Conservation (phyloP, 2,888 invertebrate species). For the Philaethria dido region DNA sequence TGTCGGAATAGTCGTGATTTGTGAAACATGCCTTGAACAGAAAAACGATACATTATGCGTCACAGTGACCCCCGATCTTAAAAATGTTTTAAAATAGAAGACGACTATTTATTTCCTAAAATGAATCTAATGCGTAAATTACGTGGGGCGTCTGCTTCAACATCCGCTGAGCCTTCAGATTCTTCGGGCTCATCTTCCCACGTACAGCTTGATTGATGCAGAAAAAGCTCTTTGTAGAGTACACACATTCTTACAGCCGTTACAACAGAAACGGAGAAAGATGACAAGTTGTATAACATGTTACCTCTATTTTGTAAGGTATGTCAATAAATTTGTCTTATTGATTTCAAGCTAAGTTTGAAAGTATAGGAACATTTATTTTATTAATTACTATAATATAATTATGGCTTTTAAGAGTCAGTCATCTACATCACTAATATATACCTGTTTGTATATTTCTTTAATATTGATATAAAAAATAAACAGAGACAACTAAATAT, state of each 20-base stretch:
- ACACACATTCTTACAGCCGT: slow-evolving; percentile 93
- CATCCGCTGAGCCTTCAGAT: slow-evolving; percentile 82
- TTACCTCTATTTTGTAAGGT: slow-evolving; percentile 99
- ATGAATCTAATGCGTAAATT: slow-evolving; percentile 98
- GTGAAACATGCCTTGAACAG: slow-evolving; percentile 34
- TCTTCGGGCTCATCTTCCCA: slow-evolving; percentile 87
- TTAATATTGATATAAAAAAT: no score
- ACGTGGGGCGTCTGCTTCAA: slow-evolving; percentile 83
- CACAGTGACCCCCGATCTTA: slow-evolving; percentile 10
- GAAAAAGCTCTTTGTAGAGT: slow-evolving; percentile 97
- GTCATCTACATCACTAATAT: no score
- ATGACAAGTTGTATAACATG: slow-evolving; percentile 98
- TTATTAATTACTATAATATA: background rate
- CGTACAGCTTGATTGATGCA: slow-evolving; percentile 96
- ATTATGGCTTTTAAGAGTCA: background rate
- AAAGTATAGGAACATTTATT: background rate
- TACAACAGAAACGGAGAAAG: slow-evolving; percentile 92
- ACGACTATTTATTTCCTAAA: slow-evolving; percentile 43
- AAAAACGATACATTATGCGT: slow-evolving; percentile 30
- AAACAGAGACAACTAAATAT: no score
- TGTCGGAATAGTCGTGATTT: slow-evolving; percentile 30
- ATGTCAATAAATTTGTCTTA: slow-evolving; percentile 44
- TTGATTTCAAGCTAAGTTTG: slow-evolving; percentile 9
- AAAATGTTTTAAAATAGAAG: slow-evolving; percentile 41
- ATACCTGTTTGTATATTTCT: no score